Evolutionary conservation across 2,888 invertebrate genomes (phyloP).

Genomic region (Deilephila porcellus): DNA sequence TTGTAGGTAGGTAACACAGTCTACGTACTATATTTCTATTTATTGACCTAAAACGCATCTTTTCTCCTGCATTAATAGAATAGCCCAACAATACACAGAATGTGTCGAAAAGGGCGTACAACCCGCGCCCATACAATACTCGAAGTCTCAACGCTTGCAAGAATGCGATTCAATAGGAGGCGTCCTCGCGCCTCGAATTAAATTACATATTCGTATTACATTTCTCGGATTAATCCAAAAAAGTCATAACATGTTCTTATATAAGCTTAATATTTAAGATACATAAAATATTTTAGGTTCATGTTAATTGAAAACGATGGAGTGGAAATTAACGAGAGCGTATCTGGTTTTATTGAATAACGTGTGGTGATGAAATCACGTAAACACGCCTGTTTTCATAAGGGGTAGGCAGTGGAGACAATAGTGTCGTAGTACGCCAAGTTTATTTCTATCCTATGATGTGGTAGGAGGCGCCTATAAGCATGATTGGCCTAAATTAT

Average conservation of each 20-base stretch:
- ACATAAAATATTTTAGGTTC: not conserved
- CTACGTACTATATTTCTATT: no score
- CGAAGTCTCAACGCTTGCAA: not conserved
- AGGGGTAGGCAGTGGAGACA: no score
- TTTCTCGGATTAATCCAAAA: not conserved
- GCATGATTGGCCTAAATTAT: no score
- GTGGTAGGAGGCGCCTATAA: no score
- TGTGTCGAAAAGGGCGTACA: not conserved
- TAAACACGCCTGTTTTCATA: no score
- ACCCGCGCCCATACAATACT: slow-evolving; percentile 1
- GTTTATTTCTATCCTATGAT: no score
- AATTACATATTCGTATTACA: slow-evolving; percentile 4
- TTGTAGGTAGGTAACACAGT: no score
- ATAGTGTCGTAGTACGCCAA: no score
- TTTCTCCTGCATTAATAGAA: no score
- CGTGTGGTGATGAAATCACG: not conserved
- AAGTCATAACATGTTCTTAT: not conserved
- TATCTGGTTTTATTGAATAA: not conserved
- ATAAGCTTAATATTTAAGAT: not conserved
- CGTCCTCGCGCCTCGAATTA: slow-evolving; percentile 10
- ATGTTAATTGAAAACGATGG: no score
- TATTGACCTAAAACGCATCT: no score
- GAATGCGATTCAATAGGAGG: slow-evolving; percentile 12
- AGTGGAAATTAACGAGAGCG: not conserved
- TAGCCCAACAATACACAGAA: not conserved